These are phyloP conservation scores for Lasioglossum pauxillum DNA, from an alignment of 2,888 invertebrate genomes.

Conservation along the genomic window DNA sequence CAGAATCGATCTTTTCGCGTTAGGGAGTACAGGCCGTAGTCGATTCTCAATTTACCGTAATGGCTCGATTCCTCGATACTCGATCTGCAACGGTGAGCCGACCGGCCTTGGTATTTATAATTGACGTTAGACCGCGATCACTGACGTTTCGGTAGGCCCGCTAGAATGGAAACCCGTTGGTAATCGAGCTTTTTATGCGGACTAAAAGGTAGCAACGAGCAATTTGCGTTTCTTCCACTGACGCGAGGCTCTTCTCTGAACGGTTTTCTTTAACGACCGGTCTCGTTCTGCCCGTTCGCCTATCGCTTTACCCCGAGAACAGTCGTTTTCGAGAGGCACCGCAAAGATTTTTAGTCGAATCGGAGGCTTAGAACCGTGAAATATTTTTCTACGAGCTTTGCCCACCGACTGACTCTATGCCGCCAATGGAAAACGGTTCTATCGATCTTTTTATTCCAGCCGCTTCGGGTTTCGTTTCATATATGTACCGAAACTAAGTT, in stretches of 20 bases:
- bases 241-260: slow-evolving; percentile 1
- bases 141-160: background rate
- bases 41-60: slow-evolving; percentile 39
- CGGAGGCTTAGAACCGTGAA: background rate
- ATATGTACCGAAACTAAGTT: background rate
- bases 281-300: slow-evolving; percentile 39
- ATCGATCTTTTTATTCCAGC: background rate
- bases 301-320: background rate
- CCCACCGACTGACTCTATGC: background rate
- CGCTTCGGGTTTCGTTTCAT: background rate
- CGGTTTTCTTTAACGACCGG: slow-evolving; percentile 35
- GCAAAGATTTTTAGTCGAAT: background rate
- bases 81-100: slow-evolving; percentile 21
- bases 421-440: background rate
- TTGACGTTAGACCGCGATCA: slow-evolving; percentile 1
- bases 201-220: slow-evolving; percentile 19
- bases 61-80: slow-evolving; percentile 30
- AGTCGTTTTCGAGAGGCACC: background rate
- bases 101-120: slow-evolving; percentile 36
- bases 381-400: background rate
- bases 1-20: slow-evolving; percentile 30
- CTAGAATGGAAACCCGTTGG: background rate
- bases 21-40: background rate
- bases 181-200: slow-evolving; percentile 29
- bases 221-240: slow-evolving; percentile 54